Evolutionary conservation across 2,888 invertebrate genomes (phyloP), one percentile per base, ranked within the genome.

Genomic region (Hydrotaea diabolus): DNA sequence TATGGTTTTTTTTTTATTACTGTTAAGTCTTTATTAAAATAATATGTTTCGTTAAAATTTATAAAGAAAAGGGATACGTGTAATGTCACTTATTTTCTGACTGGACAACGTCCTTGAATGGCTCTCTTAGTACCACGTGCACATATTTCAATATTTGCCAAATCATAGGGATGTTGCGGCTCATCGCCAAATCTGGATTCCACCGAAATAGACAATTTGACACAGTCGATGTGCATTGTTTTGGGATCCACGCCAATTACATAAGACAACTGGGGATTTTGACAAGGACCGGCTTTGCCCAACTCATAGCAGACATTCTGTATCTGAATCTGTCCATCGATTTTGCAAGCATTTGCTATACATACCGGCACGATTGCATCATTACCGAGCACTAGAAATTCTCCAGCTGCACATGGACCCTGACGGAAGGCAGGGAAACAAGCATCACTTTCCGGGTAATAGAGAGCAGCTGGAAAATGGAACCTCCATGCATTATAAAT

Each of bases 391-490:
- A 94, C 89, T 26, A 96, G 91, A 88, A 95, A 94, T 77, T 95
- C 89, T 0, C 93, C 92, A 0, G 87, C 74, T 0, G 88, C 86
- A 88, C 96, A 96, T 0, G 96, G 96, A 0, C 96, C 96, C 89
- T 93, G 93, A 53, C 93, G 93, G 88, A 93, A 96, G 0, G 95
- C 94, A 69, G 94, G 93, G 92, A 94, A 94, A 87, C 96, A 96
- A 8, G 91, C 91, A 86, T 95, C 93, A 0, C 93, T 93, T 26
- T 92, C 89, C 1, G 95, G 94, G 88, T 95, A 94, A 89, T 94
- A 96, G 90, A 87, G 93, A 92, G 89, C 87, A 72, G 89, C 91
- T 91, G 64, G n/a, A 64, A 15, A 5, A 72, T 17, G 31, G 8
- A 36, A 36, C 36, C 3, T 62, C 49, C 19, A 39, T 9, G 8